A percentile compares a stretch with the other conserved stretches of the same genome.
Evolutionary conservation across 2,888 invertebrate species (phyloP).

Genomic region (Cephus spinipes): DNA sequence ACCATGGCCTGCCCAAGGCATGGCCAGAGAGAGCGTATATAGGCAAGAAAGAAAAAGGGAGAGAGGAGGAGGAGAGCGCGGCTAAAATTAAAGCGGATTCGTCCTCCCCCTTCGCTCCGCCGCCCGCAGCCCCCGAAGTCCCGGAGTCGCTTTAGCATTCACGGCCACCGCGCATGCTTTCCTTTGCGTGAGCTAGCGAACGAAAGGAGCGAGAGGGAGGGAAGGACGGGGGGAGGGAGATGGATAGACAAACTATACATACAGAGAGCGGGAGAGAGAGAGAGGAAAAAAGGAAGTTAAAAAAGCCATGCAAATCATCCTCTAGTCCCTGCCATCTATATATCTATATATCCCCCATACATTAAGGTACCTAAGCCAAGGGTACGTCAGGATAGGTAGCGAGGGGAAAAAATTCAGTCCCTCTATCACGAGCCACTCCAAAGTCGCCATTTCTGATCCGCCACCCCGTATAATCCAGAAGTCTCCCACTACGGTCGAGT

Average conservation of each 20-base stretch:
- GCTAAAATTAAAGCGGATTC: conserved; percentile 62
- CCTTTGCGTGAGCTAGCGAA: conserved; percentile 18
- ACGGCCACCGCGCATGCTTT: conserved; percentile 42
- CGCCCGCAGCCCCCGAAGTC: background rate
- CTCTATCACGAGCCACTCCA: background rate
- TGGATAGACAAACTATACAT: no score
- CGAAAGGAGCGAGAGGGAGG: background rate
- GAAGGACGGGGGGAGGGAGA: no score
- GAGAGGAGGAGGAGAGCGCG: conserved; percentile 39
- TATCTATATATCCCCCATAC: background rate
- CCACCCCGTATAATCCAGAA: background rate
- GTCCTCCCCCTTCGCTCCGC: conserved; percentile 39
- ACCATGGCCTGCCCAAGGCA: conserved; percentile 56
- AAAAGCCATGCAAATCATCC: conserved; percentile 4
- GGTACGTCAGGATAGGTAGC: background rate
- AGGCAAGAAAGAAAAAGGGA: background rate
- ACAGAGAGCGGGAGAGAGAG: background rate
- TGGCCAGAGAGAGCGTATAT: conserved; percentile 31
- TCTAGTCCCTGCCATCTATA: background rate
- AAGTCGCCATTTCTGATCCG: background rate
- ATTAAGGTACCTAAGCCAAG: background rate
- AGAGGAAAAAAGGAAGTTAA: conserved; percentile 4
- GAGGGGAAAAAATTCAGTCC: background rate
- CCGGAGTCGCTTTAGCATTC: conserved; percentile 29
- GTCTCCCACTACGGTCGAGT: background rate